Conservation (phyloP, 2,113 vertebrate genomes). For the Amazona vittata region DNA sequence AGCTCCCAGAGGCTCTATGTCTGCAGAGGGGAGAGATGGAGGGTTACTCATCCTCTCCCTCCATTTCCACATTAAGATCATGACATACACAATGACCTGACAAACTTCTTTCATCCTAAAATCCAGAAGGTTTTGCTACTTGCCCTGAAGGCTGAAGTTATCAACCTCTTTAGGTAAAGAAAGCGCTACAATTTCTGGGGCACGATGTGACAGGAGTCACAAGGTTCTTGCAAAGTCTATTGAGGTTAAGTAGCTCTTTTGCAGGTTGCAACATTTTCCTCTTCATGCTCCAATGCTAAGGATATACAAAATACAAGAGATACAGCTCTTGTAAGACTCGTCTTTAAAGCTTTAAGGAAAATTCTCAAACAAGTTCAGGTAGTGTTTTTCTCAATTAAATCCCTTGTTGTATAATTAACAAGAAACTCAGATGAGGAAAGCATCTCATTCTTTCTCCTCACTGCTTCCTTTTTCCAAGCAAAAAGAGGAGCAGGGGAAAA, state of each 20-base stretch:
- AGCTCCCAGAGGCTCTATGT: neutral
- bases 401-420: constrained; percentile 8
- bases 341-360: neutral
- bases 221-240: neutral
- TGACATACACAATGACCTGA: neutral
- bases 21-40: neutral
- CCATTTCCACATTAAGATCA: neutral
- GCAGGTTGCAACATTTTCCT: neutral
- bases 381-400: neutral
- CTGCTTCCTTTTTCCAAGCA: neutral
- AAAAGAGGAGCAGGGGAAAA: neutral
- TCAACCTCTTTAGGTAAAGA: neutral
- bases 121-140: neutral
- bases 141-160: neutral
- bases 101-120: neutral
- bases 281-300: neutral
- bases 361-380: neutral
- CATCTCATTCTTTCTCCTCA: neutral
- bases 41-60: neutral
- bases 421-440: neutral
- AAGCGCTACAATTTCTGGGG: neutral
- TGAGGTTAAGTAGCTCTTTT: neutral
- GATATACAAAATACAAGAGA: neutral
- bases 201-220: neutral
- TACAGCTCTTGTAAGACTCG: neutral